These are phyloP conservation scores for Spinus pinus DNA, from an alignment of 2,797 vertebrate species.

Conservation along the genomic window DNA sequence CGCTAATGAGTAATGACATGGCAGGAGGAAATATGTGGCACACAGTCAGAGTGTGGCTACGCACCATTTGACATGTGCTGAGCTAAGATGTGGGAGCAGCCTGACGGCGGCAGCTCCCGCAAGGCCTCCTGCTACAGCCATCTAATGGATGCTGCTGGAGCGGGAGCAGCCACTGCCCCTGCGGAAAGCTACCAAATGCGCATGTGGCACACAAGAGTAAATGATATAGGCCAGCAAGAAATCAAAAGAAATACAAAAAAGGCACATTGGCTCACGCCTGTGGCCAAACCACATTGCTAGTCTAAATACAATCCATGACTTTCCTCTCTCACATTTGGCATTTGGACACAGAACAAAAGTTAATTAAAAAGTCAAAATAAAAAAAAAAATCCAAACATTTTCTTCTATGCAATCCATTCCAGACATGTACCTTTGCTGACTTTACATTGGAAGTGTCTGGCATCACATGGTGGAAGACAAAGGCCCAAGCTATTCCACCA, in stretches of 20 bases:
- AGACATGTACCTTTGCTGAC: background rate
- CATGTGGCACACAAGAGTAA: background rate
- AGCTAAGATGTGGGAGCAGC: background rate
- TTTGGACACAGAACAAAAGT: background rate
- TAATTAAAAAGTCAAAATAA: background rate
- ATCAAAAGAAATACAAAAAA: background rate
- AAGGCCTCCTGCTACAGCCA: background rate
- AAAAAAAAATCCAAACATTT: background rate
- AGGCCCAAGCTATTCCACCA: background rate
- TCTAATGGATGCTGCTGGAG: background rate
- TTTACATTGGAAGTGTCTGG: background rate
- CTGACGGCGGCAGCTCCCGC: rapidly evolving
- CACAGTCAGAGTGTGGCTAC: background rate
- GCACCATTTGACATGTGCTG: background rate
- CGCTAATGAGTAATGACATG: conserved; percentile 2
- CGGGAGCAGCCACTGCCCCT: rapidly evolving
- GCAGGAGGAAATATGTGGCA: conserved; percentile 26
- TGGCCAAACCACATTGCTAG: background rate
- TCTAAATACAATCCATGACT: background rate
- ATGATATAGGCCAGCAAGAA: background rate
- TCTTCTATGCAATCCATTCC: background rate
- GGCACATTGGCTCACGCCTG: background rate
- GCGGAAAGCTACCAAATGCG: rapidly evolving
- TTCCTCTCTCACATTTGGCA: background rate
- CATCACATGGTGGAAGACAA: background rate